These are phyloP conservation scores for Pygocentrus nattereri DNA, from an alignment of 2,797 vertebrate species.

Conservation along the genomic window DNA sequence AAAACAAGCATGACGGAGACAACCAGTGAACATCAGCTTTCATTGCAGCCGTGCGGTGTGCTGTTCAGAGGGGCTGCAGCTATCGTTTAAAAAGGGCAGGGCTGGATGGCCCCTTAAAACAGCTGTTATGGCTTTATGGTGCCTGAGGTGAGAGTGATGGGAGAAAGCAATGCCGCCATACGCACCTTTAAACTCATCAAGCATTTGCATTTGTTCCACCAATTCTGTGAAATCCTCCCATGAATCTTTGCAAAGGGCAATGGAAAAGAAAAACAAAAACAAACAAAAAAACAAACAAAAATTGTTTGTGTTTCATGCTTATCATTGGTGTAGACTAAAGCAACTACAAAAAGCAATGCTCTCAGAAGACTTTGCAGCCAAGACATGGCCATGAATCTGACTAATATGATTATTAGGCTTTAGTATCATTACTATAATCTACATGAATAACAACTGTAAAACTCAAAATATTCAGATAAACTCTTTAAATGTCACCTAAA, in stretches of 20 bases:
- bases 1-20: conserved; percentile 19
- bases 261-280: conserved; percentile 84
- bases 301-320: conserved; percentile 83
- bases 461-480: neutral
- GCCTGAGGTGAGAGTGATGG: conserved; percentile 56
- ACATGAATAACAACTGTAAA: neutral
- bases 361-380: neutral
- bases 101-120: conserved; percentile 30
- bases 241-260: conserved; percentile 90
- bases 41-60: conserved; percentile 14
- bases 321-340: conserved; percentile 73
- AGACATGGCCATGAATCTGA: neutral
- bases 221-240: conserved; percentile 95
- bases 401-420: neutral
- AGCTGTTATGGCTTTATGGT: conserved; percentile 47
- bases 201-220: conserved; percentile 87
- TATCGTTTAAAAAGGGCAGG: conserved; percentile 32
- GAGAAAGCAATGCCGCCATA: conserved; percentile 80
- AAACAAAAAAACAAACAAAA: conserved; percentile 83
- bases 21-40: conserved; percentile 8
- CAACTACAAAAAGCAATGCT: conserved; percentile 42
- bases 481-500: neutral
- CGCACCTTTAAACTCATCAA: conserved; percentile 89
- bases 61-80: conserved; percentile 11
- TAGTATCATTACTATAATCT: neutral